Base-by-base conservation (phyloP, 2,797 vertebrate genomes). In the Furcifer pardalis region DNA sequence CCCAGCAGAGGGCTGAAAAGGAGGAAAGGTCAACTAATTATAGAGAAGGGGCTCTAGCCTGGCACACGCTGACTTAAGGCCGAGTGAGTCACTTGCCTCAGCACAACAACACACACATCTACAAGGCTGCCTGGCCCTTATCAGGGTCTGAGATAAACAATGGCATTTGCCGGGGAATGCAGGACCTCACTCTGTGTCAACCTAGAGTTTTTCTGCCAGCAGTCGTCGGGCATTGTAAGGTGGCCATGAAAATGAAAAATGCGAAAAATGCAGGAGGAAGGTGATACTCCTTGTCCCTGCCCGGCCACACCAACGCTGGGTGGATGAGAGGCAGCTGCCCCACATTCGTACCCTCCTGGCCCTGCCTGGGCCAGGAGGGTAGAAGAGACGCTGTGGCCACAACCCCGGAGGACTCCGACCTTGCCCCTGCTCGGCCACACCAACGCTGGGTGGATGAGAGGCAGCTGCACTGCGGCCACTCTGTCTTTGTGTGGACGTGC, bases 1-100 rank as follows among this genome's bases (percentile, higher is more conserved):
- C 84, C 84, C 44, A 49, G 52, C 32, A 21, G n/a, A n/a, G 66
- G 84, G 40, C 42, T 37, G 73, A 74, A 86, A 73, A 77, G 56
- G 79, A 60, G 27, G 73, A 86, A 86, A 82, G 84, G 84, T 77
- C 84, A 82, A 23, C 73, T 86, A 86, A 81, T 86, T 81, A 81
- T 86, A 82, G 73, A 69, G 42, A 66, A 56, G 79, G 84, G 84
- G 79, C 84, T 82, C 79, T 72, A 82, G 73, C 84, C 65, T 82
- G 79, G 84, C 79, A 86, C 25, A 35, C 52, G 73, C 79, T 77
- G 62, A 77, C 79, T 81, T 82, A 71, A 86, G 8, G 25, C 65
- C 1, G 84, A 3, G 79, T 86, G 84, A 86, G 65, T 86, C 84
- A 86, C 74, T 86, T 2, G 4, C 78, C 63, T 4, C 46, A 76